These are phyloP conservation scores for Agrotis ipsilon DNA, from an alignment of 2,888 invertebrate genomes.

Conservation along the genomic window DNA sequence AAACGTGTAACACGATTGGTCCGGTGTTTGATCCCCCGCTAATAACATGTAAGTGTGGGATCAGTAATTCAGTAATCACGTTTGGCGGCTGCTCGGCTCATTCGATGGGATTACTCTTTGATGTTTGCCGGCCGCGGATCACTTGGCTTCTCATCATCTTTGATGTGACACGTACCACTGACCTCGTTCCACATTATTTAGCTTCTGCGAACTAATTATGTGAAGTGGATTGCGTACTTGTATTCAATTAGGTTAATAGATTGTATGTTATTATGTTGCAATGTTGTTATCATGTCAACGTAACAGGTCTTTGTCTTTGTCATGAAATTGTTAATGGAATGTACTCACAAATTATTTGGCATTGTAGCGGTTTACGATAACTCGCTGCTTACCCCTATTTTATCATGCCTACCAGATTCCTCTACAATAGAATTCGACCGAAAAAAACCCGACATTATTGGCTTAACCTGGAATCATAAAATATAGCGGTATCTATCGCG, in stretches of 20 bases:
- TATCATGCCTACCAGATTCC: neutral
- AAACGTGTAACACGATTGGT: slow-evolving; percentile 44
- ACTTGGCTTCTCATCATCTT: slow-evolving; percentile 13
- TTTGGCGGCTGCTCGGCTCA: slow-evolving; percentile 20
- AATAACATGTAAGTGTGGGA: slow-evolving; percentile 51
- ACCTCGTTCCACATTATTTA: slow-evolving; percentile 17
- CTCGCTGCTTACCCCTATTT: no score
- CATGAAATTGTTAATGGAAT: no score
- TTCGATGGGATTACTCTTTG: slow-evolving; percentile 38
- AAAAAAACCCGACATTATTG: slow-evolving; percentile 4
- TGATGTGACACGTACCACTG: slow-evolving; percentile 27
- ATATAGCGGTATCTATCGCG: slow-evolving; percentile 36
- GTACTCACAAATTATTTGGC: neutral
- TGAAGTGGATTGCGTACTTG: slow-evolving; percentile 1
- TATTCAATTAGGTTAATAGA: slow-evolving; percentile 4
- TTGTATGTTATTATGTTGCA: neutral
- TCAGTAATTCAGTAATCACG: slow-evolving; percentile 49
- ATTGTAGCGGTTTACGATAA: neutral
- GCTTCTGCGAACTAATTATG: slow-evolving; percentile 25
- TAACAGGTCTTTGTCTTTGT: neutral
- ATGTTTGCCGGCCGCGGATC: slow-evolving; percentile 34
- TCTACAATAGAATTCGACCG: slow-evolving; percentile 2
- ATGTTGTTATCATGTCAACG: neutral
- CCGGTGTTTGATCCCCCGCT: slow-evolving; percentile 55
- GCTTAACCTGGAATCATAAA: slow-evolving; percentile 48